These are phyloP conservation scores for Crotalus tigris DNA, from an alignment of 2,113 vertebrate species.

Conservation along the genomic window DNA sequence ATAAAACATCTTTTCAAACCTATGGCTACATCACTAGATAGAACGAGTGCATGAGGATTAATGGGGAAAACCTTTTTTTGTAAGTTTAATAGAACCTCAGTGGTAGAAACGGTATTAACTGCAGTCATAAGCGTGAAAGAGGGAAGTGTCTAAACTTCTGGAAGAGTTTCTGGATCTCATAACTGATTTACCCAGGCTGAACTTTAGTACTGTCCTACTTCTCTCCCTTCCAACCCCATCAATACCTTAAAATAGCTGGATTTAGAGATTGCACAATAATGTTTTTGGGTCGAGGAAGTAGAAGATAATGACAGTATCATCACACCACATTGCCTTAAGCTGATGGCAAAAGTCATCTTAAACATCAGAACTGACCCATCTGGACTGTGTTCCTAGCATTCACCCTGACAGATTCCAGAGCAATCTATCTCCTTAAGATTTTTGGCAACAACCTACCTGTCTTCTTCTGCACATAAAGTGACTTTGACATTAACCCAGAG, in stretches of 20 bases:
- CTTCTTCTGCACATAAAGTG: not conserved
- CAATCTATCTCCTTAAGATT: slow-evolving; percentile 1
- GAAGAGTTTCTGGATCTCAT: not conserved
- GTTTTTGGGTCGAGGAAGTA: not conserved
- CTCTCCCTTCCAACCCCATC: not conserved
- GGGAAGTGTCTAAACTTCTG: not conserved
- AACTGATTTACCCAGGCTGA: not conserved
- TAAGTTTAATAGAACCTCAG: not conserved
- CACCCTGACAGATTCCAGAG: not conserved
- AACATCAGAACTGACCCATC: not conserved
- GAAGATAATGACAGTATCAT: not conserved
- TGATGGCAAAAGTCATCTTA: not conserved
- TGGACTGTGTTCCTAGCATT: not conserved
- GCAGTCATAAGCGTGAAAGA: not conserved
- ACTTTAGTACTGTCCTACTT: not conserved
- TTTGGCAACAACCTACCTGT: not conserved
- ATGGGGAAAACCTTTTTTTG: not conserved
- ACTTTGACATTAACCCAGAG: slow-evolving; percentile 12
- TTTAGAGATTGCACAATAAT: not conserved
- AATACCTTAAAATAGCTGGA: not conserved
- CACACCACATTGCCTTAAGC: not conserved
- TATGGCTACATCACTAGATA: not conserved
- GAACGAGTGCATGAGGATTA: not conserved
- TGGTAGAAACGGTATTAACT: not conserved
- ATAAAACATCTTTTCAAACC: not conserved